phyloP scores from a whole-genome alignment of 1,140 invertebrate species.

The Paraescarpia echinospica region DNA sequence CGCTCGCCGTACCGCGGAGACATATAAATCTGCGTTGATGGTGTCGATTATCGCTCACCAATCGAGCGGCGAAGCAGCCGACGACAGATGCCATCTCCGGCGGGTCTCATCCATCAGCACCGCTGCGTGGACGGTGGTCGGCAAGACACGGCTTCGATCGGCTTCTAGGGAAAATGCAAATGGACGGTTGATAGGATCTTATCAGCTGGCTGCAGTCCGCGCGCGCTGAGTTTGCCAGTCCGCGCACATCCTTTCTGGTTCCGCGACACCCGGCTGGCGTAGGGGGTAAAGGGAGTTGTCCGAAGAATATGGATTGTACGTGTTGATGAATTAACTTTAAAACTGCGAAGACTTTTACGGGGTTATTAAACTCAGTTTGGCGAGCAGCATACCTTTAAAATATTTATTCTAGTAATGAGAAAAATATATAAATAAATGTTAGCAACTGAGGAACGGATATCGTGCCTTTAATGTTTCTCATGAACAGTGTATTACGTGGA shows the following conservation, averaged over 20 bases:
- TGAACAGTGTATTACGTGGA: too few species aligned
- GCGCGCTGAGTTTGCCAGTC: neutral
- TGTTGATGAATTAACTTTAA: neutral
- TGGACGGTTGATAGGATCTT: neutral
- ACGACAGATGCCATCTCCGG: conserved; percentile 3
- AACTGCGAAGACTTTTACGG: neutral
- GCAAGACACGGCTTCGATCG: neutral
- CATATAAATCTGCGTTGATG: neutral
- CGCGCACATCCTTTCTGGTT: too few species aligned
- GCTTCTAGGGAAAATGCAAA: neutral
- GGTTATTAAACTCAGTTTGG: too few species aligned
- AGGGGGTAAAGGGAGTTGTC: neutral
- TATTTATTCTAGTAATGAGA: too few species aligned
- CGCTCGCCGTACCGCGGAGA: neutral
- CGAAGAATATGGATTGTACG: neutral
- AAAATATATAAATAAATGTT: too few species aligned
- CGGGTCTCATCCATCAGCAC: neutral
- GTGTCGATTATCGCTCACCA: neutral
- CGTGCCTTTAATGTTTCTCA: too few species aligned
- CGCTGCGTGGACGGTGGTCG: neutral
- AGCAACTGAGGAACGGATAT: too few species aligned
- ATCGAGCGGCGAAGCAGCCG: neutral
- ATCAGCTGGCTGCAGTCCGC: neutral
- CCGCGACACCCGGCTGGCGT: too few species aligned
- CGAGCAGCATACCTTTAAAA: too few species aligned